Evolutionary conservation across 2,113 vertebrate species (phyloP).

Genomic region (Loxodonta africana): DNA sequence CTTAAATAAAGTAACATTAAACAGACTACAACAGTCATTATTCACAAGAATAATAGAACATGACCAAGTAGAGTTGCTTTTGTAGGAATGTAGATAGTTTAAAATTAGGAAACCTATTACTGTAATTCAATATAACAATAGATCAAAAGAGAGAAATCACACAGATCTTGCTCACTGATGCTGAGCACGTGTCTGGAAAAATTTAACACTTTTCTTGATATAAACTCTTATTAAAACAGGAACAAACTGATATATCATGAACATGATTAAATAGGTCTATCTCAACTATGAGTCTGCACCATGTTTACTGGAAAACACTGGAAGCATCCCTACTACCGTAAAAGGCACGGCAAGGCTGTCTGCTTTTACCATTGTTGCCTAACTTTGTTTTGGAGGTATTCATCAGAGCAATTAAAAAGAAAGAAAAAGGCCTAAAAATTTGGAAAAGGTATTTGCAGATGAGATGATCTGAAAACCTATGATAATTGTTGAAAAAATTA

Average conservation of each 20-base stretch:
- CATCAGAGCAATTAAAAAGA: neutral
- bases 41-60: slow-evolving; percentile 17
- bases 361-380: neutral
- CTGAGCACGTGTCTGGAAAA: neutral
- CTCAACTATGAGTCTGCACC: neutral
- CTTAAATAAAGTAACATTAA: slow-evolving; percentile 29
- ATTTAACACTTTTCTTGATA: slow-evolving; percentile 28
- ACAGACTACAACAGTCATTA: neutral
- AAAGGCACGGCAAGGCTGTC: neutral
- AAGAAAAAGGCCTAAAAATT: neutral
- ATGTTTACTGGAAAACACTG: slow-evolving; percentile 1
- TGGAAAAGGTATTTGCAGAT: slow-evolving; percentile 8
- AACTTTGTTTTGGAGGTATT: slow-evolving; percentile 1
- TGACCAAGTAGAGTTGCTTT: neutral
- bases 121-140: slow-evolving; percentile 2
- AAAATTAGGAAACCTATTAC: slow-evolving; percentile 17
- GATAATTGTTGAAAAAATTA: slow-evolving; percentile 8
- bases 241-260: neutral
- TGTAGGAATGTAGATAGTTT: slow-evolving; percentile 16
- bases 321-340: neutral
- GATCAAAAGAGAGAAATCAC: slow-evolving; percentile 23
- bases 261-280: neutral
- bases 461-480: slow-evolving; percentile 2
- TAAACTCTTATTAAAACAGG: slow-evolving; percentile 18
- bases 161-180: neutral